Evolutionary conservation across 2,113 vertebrate genomes (phyloP).

Genomic region (Gymnogyps californianus): DNA sequence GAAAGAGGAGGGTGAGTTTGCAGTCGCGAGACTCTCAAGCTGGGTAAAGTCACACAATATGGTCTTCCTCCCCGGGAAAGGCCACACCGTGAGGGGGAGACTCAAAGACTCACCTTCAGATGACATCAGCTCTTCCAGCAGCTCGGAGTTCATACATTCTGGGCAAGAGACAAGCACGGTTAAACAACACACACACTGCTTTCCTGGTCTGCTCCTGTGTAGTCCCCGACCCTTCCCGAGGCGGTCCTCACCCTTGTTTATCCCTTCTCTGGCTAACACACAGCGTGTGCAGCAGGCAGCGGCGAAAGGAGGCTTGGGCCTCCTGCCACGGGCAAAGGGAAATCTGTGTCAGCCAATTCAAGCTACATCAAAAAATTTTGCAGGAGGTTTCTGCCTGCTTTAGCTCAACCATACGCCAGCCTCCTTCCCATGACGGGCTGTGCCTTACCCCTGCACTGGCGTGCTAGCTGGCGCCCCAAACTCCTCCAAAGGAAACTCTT

Average conservation of each 20-base stretch:
- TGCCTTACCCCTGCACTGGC: not conserved
- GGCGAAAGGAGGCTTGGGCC: not conserved
- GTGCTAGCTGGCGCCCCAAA: not conserved
- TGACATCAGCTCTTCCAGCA: constrained; percentile 95
- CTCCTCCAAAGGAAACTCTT: not conserved
- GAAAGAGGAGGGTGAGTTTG: not conserved
- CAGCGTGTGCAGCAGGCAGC: not conserved
- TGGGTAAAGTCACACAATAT: not conserved
- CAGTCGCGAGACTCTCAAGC: not conserved
- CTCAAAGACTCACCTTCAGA: constrained; percentile 87
- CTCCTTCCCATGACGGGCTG: not conserved
- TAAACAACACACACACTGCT: not conserved
- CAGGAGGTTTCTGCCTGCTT: not conserved
- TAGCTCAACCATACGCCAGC: not conserved
- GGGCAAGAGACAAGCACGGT: not conserved
- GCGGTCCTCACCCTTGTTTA: not conserved
- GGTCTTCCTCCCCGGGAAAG: not conserved
- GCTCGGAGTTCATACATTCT: constrained; percentile 93
- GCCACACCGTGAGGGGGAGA: not conserved
- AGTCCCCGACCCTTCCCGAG: not conserved
- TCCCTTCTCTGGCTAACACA: not conserved
- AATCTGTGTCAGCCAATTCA: not conserved
- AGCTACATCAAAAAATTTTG: not conserved
- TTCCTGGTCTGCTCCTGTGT: not conserved
- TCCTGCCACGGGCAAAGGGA: not conserved